Conservation (phyloP, 2,113 vertebrate species). For the Pomatostomus ruficeps region DNA sequence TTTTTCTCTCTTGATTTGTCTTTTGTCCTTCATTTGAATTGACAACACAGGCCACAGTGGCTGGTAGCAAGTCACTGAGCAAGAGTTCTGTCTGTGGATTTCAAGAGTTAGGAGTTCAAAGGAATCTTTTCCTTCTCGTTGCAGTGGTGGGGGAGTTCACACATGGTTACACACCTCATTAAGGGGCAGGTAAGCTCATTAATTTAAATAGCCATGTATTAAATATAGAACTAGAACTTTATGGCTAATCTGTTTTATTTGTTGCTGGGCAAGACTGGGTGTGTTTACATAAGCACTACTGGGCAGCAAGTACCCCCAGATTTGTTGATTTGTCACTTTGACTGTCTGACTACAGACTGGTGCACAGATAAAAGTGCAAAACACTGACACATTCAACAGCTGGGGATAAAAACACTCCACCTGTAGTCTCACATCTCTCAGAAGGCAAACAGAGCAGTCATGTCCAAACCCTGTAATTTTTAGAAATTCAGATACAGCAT, state of each 20-base stretch:
- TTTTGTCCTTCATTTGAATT: not conserved
- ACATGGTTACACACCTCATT: not conserved
- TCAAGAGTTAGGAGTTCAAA: not conserved
- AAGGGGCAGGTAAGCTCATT: not conserved
- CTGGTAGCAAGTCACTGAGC: not conserved
- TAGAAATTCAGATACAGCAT: not conserved
- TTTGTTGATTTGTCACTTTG: not conserved
- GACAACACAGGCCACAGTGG: not conserved
- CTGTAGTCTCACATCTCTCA: not conserved
- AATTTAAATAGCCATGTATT: not conserved
- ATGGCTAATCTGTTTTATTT: not conserved
- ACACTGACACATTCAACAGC: not conserved
- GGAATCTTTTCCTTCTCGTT: not conserved
- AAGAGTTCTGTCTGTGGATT: not conserved
- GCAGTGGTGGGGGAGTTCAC: not conserved
- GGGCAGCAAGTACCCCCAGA: not conserved
- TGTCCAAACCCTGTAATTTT: not conserved
- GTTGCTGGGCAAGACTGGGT: not conserved
- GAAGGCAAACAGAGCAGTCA: not conserved
- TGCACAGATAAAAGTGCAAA: not conserved
- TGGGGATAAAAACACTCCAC: not conserved
- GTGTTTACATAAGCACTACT: not conserved
- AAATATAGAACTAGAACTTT: not conserved
- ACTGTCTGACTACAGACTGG: not conserved
- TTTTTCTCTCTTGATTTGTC: not conserved